Base-by-base conservation (phyloP, 2,797 vertebrate genomes). In the Myotis myotis region DNA sequence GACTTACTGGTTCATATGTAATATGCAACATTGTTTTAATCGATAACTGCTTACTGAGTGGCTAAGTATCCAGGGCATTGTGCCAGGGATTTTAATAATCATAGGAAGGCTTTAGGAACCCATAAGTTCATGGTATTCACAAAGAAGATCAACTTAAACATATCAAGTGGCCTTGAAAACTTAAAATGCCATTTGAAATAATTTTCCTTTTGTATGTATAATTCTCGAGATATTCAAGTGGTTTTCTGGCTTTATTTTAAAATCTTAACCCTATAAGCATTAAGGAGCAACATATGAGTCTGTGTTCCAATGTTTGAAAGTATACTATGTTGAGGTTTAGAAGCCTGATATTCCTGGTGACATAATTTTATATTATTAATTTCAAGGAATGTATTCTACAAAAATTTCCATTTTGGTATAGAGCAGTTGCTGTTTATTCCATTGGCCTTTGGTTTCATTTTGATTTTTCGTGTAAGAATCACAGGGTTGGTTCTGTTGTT, bases 241-340 rank as follows among this genome's bases (percentile, higher is more conserved):
- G 23, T 86, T 15, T 30, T 74, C 74, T 11, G 49, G 30, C 3
- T 44, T 89, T 93, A 66, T 70, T 95, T 95, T 82, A 97, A 89
- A 91, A 66, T 28, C 36, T 51, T 41, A 38, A 36, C 80, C 90
- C 30, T 28, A 2, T 49, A 44, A 89, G 72, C 68, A 78, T 57
- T 19, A 30, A 55, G n/a, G 41, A 19, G 53, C n/a, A 88, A 92
- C 0, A 0, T 36, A 44, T 70, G 23, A 70, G 82, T 44, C 71
- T 74, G 64, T 53, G 81, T 11, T 79, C 60, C 1, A n/a, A 76
- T 23, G 16, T 49, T 49, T 36, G 49, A 78, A 16, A 2, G 1
- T 10, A n/a, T 17, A 33, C 1, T 62, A 2, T 62, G 30, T 30
- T 25, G 66, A 20, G n/a, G 41, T 87, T 82, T 30, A 60, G 28